Evolutionary conservation across 2,797 vertebrate species (phyloP), one percentile per base, ranked within the genome.

Genomic region (Hemitrygon akajei): DNA sequence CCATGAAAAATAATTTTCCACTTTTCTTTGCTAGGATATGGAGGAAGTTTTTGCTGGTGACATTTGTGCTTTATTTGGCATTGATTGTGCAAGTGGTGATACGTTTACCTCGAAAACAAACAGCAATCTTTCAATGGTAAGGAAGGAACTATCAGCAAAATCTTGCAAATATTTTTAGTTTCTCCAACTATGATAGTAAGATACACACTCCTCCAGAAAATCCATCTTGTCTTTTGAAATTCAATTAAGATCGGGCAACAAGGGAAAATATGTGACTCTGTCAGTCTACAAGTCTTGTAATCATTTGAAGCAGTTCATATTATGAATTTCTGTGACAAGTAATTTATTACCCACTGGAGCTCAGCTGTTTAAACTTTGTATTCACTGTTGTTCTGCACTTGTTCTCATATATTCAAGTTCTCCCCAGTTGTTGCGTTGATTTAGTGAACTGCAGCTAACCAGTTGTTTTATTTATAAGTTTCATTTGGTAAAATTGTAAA

Each of bases 81-180:
- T 99, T 0, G 98, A 99, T 95, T 99, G 99, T 95, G 98, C 98
- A 16, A 99, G 98, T 0, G 99, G 99, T 94, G 99, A 99, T 95
- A 99, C 99, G 0, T 99, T 99, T 95, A 98, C 98, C 0, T 96
- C 97, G 16, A 98, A 95, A 95, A 96, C 95, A 10, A 97, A 81
- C 18, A 95, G 95, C 5, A 96, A 95, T 94, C 96, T 99, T 94
- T 99, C 99, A 80, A 98, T 99, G 99, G 99, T 99, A 96, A 95
- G 96, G 25, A 93, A 93, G 20, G 60, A 66, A 63, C 30, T 34
- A 58, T 6, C 10, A 82, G 47, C 56, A 80, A 69, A 22, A 66
- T 66, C 27, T 79, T 80, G 2, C 56, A 84, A 63, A 30, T 71
- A 77, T n/a, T 30, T 7, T 30, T 25, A 63, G 56, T 86, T 86